Percentiles rank a stretch among this genome's conserved stretches.
Conservation (phyloP, 2,888 invertebrate genomes). For the Drosophila barbarae region DNA sequence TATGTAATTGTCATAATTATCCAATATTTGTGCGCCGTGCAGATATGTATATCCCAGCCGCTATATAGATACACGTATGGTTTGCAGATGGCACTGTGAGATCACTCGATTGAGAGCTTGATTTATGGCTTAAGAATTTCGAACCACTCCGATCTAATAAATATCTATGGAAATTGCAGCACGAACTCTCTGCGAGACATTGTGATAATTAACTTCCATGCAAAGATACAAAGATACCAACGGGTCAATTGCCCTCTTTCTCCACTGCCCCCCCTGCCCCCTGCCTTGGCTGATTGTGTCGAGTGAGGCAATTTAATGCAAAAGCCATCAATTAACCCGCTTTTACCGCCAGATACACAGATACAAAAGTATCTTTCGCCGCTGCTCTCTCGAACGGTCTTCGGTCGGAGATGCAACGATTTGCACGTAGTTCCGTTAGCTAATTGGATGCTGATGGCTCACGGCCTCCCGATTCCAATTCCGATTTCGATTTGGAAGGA, state of each 20-base stretch:
- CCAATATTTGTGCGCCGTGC: background rate
- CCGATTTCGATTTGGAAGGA: constrained; percentile 34
- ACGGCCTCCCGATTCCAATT: constrained; percentile 30
- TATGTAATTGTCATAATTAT: background rate
- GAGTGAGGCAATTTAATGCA: constrained; percentile 72
- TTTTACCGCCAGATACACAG: constrained; percentile 63
- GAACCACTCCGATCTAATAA: constrained; percentile 57
- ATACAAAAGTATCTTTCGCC: constrained; percentile 61
- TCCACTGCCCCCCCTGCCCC: background rate
- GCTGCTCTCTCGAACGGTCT: constrained; percentile 53
- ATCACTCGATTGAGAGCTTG: constrained; percentile 37
- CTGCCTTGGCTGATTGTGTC: constrained; percentile 51
- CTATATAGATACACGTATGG: constrained; percentile 36
- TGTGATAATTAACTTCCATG: constrained; percentile 71
- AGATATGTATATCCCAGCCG: background rate
- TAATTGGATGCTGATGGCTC: constrained; percentile 60
- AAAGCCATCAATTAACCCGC: constrained; percentile 74
- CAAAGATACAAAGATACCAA: constrained; percentile 54
- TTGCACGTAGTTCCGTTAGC: constrained; percentile 74
- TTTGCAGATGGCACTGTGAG: constrained; percentile 51
- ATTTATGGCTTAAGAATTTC: constrained; percentile 50
- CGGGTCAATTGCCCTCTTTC: constrained; percentile 34
- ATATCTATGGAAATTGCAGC: constrained; percentile 68
- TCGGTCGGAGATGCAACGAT: constrained; percentile 68
- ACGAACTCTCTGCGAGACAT: constrained; percentile 65